These are phyloP conservation scores for Scortum barcoo DNA, from an alignment of 2,113 vertebrate species.

Conservation along the genomic window DNA sequence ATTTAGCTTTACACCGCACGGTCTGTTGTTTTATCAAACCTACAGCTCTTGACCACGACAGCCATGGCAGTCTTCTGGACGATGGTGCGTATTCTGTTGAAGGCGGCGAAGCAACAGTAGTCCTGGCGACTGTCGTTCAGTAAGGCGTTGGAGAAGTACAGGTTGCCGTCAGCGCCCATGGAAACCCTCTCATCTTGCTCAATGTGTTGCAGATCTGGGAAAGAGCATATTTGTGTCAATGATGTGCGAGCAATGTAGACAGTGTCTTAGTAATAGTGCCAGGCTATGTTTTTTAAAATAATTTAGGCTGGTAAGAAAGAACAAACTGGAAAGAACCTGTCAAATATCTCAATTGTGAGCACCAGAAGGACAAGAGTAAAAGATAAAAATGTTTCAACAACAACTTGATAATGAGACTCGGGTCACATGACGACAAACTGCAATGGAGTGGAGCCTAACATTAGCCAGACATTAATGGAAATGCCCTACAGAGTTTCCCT, in stretches of 20 bases:
- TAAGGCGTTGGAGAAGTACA: conserved; percentile 93
- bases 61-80: conserved; percentile 92
- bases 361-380: neutral
- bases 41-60: conserved; percentile 89
- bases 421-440: conserved; percentile 8
- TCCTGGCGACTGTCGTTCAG: conserved; percentile 89
- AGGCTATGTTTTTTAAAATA: neutral
- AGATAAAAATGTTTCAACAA: neutral
- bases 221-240: conserved; percentile 44
- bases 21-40: conserved; percentile 73
- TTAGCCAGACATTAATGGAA: conserved; percentile 30
- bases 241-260: neutral
- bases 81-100: conserved; percentile 90
- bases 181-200: conserved; percentile 91
- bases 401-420: neutral
- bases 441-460: conserved; percentile 8
- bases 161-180: conserved; percentile 92
- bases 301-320: conserved; percentile 1
- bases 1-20: neutral
- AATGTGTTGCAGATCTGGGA: conserved; percentile 91
- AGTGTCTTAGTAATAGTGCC: neutral
- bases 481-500: conserved; percentile 35
- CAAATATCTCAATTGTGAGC: neutral
- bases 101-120: conserved; percentile 93
- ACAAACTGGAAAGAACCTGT: neutral